phyloP scores from a whole-genome alignment of 2,888 invertebrate species.

The Agriopis marginaria region DNA sequence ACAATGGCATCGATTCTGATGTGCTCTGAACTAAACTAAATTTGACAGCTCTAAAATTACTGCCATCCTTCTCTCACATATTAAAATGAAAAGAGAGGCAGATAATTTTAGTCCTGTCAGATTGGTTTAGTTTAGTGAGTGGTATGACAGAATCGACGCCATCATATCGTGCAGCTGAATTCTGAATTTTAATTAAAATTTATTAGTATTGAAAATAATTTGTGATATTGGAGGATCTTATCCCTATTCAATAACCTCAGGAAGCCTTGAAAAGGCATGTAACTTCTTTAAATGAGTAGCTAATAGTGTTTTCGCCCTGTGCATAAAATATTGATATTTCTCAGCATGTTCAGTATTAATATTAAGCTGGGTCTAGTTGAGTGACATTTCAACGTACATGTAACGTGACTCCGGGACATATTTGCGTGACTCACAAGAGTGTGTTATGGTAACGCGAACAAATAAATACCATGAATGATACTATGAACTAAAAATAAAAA shows the following conservation, averaged over 20 bases:
- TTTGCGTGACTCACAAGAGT: background rate
- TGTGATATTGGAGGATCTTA: conserved; percentile 29
- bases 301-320: conserved; percentile 17
- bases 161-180: conserved; percentile 1
- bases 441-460: too few relatives aligned
- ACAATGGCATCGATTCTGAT: too few relatives aligned
- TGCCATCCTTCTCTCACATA: too few relatives aligned
- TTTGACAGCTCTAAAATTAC: too few relatives aligned
- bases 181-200: conserved; percentile 7
- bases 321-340: conserved; percentile 7
- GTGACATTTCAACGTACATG: background rate
- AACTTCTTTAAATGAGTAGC: conserved; percentile 11
- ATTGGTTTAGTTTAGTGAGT: too few relatives aligned
- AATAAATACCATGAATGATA: too few relatives aligned
- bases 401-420: background rate
- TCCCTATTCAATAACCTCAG: conserved; percentile 6
- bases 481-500: too few relatives aligned
- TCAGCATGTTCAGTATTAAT: background rate
- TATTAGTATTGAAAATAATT: conserved; percentile 13
- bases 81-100: too few relatives aligned
- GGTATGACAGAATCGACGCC: too few relatives aligned
- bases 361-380: background rate
- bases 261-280: conserved; percentile 27
- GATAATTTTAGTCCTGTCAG: too few relatives aligned
- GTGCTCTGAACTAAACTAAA: too few relatives aligned